A percentile compares a stretch with the other conserved stretches of the same genome.
These are phyloP conservation scores for Sinhomidia bicolor DNA, from an alignment of 2,888 invertebrate species.

Conservation along the genomic window DNA sequence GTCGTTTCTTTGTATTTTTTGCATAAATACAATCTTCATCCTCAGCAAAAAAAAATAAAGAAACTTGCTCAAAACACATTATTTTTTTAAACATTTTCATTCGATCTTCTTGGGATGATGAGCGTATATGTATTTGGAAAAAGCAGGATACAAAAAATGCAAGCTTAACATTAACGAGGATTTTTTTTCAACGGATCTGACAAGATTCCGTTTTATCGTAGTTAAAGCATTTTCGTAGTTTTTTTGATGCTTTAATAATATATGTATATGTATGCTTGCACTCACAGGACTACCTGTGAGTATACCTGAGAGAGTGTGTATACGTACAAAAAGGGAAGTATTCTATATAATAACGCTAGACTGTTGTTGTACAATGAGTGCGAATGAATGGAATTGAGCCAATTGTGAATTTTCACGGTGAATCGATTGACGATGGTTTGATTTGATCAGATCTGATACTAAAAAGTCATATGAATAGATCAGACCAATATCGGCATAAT, in stretches of 20 bases:
- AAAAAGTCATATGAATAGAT: slow-evolving; percentile 26
- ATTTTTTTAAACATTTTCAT: not conserved
- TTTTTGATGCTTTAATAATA: too few relatives aligned
- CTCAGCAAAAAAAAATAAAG: not conserved
- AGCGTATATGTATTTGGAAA: not conserved
- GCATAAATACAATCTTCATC: not conserved
- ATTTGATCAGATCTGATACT: slow-evolving; percentile 66
- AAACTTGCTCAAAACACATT: not conserved
- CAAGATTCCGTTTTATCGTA: slow-evolving; percentile 34
- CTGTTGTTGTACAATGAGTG: slow-evolving; percentile 17
- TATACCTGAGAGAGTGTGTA: too few relatives aligned
- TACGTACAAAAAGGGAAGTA: too few relatives aligned
- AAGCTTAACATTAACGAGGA: not conserved
- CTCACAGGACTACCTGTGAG: too few relatives aligned
- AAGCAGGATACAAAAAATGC: not conserved
- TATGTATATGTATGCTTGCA: too few relatives aligned
- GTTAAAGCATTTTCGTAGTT: too few relatives aligned
- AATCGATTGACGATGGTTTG: slow-evolving; percentile 72
- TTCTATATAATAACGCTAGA: not conserved
- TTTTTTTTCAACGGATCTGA: slow-evolving; percentile 23
- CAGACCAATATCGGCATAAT: slow-evolving; percentile 41
- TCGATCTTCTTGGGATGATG: not conserved
- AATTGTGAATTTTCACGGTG: slow-evolving; percentile 72
- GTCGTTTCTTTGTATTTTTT: slow-evolving; percentile 19
- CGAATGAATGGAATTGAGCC: slow-evolving; percentile 55